Evolutionary conservation across 2,113 vertebrate genomes (phyloP).

Genomic region (Nyctereutes procyonoides): DNA sequence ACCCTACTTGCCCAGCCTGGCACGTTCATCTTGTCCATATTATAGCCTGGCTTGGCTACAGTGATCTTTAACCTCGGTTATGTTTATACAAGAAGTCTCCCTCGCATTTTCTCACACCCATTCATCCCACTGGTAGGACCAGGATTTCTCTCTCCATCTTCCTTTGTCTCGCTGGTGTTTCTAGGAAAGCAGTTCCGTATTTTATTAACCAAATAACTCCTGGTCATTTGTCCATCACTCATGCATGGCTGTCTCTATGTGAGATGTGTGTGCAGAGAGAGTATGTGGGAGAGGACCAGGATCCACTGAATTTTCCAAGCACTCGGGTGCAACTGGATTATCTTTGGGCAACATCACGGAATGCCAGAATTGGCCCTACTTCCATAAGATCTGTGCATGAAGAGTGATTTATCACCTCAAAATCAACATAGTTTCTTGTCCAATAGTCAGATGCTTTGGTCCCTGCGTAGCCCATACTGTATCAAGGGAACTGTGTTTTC

Average conservation of each 20-base stretch:
- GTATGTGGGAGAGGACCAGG: background rate
- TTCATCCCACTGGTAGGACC: background rate
- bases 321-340: background rate
- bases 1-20: background rate
- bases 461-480: background rate
- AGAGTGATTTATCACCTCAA: background rate
- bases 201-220: background rate
- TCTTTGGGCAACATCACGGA: background rate
- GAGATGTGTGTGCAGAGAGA: background rate
- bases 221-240: background rate
- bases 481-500: background rate
- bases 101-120: constrained; percentile 52
- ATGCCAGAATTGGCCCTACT: background rate
- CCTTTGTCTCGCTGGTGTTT: background rate
- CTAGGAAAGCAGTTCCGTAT: constrained; percentile 10
- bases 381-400: background rate
- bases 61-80: background rate
- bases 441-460: background rate
- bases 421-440: background rate
- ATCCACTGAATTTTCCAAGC: background rate
- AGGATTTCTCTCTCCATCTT: background rate
- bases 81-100: constrained; percentile 14
- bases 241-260: background rate
- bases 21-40: background rate
- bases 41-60: background rate